Conservation (phyloP, 2,113 vertebrate genomes). For the Ceyx margarethae region DNA sequence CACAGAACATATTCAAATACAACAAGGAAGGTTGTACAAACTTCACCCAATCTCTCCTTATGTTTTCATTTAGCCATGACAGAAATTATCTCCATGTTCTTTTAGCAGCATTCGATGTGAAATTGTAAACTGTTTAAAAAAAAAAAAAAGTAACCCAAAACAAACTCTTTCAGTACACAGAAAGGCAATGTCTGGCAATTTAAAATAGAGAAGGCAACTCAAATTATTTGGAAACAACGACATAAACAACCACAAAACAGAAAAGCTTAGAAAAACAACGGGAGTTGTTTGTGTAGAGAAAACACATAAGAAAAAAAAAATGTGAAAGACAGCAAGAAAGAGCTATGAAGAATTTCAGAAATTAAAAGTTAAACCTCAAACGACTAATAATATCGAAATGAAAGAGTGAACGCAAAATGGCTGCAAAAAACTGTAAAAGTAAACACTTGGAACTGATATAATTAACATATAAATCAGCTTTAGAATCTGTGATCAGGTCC, state of each 20-base stretch:
- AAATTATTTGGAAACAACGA: not conserved
- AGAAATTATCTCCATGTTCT: not conserved
- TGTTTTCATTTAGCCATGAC: not conserved
- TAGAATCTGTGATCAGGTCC: not conserved
- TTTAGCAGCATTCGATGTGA: not conserved
- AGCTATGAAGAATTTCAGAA: not conserved
- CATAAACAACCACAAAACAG: rapidly evolving
- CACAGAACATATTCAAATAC: not conserved
- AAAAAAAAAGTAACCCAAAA: too few relatives aligned
- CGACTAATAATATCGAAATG: not conserved
- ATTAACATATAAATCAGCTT: not conserved
- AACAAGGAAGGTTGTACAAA: not conserved
- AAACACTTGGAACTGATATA: not conserved
- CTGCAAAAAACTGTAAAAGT: not conserved
- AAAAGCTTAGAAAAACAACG: not conserved
- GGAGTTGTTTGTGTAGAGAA: not conserved
- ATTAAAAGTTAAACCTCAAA: not conserved
- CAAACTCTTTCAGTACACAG: not conserved
- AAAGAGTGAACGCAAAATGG: not conserved
- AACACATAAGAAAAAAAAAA: not conserved
- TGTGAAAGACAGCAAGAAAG: not conserved
- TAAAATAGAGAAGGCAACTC: not conserved
- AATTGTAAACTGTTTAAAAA: not conserved
- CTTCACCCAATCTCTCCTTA: not conserved
- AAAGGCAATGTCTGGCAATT: rapidly evolving